A percentile compares a stretch with the other conserved stretches of the same genome.
These are phyloP conservation scores for Seriola dumerili DNA, from an alignment of 2,113 vertebrate species.

Conservation along the genomic window DNA sequence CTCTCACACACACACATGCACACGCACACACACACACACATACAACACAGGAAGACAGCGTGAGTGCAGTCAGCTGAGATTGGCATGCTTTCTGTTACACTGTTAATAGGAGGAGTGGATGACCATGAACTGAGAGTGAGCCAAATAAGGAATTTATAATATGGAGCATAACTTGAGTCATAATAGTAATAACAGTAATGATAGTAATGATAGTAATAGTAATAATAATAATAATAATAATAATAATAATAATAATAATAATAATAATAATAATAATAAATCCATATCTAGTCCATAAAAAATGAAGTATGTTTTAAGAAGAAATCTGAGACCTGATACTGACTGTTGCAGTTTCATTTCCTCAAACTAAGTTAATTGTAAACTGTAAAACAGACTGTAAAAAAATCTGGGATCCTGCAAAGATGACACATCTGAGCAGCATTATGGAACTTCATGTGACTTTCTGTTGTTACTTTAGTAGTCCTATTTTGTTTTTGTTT, in stretches of 20 bases:
- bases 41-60: neutral
- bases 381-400: neutral
- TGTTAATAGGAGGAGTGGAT: slow-evolving; percentile 3
- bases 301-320: neutral
- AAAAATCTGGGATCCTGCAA: neutral
- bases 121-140: neutral
- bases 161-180: neutral
- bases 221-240: neutral
- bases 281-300: no score
- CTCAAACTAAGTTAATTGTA: neutral
- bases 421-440: neutral
- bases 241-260: neutral
- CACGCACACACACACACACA: no score
- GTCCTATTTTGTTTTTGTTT: neutral
- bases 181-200: neutral
- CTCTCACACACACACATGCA: neutral
- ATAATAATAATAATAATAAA: neutral
- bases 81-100: neutral
- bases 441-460: neutral
- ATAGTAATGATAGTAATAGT: neutral
- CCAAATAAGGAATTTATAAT: neutral
- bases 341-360: neutral
- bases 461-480: neutral
- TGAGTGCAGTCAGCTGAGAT: slow-evolving; percentile 44
- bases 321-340: neutral